Conservation (phyloP, 2,113 vertebrate genomes). For the Diadophis punctatus region DNA sequence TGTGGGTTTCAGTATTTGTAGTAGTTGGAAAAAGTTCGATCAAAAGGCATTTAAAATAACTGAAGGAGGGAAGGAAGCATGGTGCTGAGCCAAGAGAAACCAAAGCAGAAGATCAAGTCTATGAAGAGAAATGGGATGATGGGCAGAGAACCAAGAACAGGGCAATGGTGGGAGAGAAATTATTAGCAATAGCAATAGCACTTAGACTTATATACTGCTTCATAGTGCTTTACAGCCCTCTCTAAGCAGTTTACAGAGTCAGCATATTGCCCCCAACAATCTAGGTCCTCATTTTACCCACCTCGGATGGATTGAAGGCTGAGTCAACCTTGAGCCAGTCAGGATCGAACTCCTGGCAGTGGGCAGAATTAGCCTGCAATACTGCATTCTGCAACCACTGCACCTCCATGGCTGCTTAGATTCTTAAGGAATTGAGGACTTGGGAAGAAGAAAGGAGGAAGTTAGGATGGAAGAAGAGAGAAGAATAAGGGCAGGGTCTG, state of each 20-base stretch:
- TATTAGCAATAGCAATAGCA: not conserved
- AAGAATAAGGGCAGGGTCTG: not conserved
- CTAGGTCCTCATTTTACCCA: not conserved
- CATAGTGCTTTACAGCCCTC: not conserved
- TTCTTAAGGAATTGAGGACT: not conserved
- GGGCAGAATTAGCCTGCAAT: not conserved
- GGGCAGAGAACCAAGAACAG: not conserved
- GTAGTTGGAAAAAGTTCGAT: not conserved
- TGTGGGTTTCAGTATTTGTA: constrained; percentile 37
- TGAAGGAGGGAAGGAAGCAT: not conserved
- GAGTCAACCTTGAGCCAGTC: not conserved
- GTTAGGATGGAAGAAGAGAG: not conserved
- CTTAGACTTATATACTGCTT: not conserved
- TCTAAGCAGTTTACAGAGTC: not conserved
- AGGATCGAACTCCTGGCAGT: not conserved
- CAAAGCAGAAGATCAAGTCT: not conserved
- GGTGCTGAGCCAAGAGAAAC: not conserved
- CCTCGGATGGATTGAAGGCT: not conserved
- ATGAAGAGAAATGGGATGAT: not conserved
- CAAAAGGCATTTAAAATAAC: not conserved
- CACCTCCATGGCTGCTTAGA: not conserved
- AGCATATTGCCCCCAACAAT: not conserved
- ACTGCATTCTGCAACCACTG: not conserved
- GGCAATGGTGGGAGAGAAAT: not conserved
- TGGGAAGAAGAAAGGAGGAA: not conserved